These are phyloP conservation scores for Diadegma fenestrale DNA, from an alignment of 2,888 invertebrate genomes.

Conservation along the genomic window DNA sequence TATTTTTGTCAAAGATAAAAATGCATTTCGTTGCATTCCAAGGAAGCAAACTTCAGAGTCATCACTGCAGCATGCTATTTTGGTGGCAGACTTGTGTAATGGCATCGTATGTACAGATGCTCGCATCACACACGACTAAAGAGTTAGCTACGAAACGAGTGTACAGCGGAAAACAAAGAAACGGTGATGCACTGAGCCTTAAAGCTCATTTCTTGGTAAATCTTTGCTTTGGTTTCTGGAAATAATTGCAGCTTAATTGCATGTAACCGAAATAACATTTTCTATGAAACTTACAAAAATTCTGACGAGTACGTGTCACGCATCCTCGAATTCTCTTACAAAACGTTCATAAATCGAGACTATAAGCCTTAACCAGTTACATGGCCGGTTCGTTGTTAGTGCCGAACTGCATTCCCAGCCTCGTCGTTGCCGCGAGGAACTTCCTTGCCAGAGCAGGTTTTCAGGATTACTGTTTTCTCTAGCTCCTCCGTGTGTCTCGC, in stretches of 20 bases:
- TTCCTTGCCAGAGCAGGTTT: conserved; percentile 26
- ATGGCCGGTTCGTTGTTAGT: background rate
- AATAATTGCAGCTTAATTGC: conserved; percentile 31
- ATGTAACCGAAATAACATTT: background rate
- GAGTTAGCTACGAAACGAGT: conserved; percentile 49
- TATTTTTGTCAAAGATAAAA: too few species aligned
- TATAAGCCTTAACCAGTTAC: background rate
- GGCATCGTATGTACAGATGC: background rate
- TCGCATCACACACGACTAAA: background rate
- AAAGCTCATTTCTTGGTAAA: conserved; percentile 33
- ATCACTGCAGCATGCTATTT: conserved; percentile 55
- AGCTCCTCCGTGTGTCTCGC: background rate
- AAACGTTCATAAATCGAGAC: background rate
- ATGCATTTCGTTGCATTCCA: too few species aligned
- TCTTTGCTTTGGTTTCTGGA: background rate
- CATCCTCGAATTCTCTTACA: background rate
- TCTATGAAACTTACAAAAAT: background rate
- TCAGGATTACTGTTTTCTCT: conserved; percentile 12
- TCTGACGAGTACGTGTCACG: background rate
- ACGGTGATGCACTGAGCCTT: conserved; percentile 14
- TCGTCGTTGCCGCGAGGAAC: background rate
- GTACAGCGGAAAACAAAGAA: conserved; percentile 47
- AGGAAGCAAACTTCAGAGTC: too few species aligned
- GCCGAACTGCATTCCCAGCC: background rate
- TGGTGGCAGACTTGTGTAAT: conserved; percentile 44